Evolutionary conservation across 1,140 invertebrate species (phyloP).

Genomic region (Drosophila triauraria): DNA sequence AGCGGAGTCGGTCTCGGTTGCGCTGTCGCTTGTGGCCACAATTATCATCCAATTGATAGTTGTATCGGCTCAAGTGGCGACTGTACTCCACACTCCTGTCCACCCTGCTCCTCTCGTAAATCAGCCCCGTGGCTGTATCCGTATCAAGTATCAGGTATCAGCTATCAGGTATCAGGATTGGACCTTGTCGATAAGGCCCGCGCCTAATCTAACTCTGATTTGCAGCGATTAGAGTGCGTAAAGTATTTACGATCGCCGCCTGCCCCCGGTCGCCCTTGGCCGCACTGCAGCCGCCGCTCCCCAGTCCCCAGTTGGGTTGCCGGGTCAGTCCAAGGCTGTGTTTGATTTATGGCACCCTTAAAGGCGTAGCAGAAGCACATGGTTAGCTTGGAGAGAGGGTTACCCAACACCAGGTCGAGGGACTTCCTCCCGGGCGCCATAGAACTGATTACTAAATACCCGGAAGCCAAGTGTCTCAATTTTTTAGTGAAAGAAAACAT

Average conservation of each 20-base stretch:
- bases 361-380: background rate
- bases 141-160: background rate
- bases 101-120: constrained; percentile 8
- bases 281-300: background rate
- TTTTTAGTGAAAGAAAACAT: too few relatives aligned
- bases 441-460: background rate
- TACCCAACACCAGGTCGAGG: background rate
- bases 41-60: constrained; percentile 57
- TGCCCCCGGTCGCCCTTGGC: background rate
- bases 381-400: too few relatives aligned
- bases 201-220: constrained; percentile 37
- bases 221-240: constrained; percentile 34
- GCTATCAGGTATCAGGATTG: background rate
- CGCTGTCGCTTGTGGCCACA: constrained; percentile 22
- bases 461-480: too few relatives aligned
- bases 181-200: constrained; percentile 3
- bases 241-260: constrained; percentile 35
- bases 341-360: constrained; percentile 27
- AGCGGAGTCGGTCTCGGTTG: background rate
- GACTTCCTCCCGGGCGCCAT: background rate
- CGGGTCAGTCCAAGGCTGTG: constrained; percentile 25
- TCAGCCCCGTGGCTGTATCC: background rate
- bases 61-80: constrained; percentile 30
- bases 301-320: constrained; percentile 20
- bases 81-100: constrained; percentile 7